Conservation (phyloP, 2,888 invertebrate genomes). For the Marronus borbonicus region DNA sequence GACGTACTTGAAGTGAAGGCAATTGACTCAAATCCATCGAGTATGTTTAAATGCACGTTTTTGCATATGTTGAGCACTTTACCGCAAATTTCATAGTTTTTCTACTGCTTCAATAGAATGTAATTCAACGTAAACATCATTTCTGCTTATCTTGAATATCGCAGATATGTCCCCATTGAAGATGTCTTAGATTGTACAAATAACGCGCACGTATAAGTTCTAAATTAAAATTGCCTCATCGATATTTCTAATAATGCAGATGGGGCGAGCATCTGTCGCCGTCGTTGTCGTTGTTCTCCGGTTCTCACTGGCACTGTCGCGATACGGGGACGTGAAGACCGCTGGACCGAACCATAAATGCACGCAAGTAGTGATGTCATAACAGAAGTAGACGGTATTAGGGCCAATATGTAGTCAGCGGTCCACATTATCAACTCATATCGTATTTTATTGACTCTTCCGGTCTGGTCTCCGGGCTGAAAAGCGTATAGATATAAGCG, state of each 20-base stretch:
- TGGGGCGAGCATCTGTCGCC: slow-evolving; percentile 20
- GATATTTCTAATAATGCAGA: slow-evolving; percentile 46
- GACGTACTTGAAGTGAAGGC: no score
- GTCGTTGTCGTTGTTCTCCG: not conserved
- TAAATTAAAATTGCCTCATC: slow-evolving; percentile 51
- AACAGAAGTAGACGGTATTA: slow-evolving; percentile 26
- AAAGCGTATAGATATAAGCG: not conserved
- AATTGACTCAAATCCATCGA: no score
- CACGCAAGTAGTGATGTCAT: slow-evolving; percentile 32
- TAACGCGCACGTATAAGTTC: slow-evolving; percentile 39
- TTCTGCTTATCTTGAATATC: no score
- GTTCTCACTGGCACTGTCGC: not conserved
- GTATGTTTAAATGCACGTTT: no score
- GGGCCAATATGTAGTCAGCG: slow-evolving; percentile 31
- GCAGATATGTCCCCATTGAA: no score
- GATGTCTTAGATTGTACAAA: no score
- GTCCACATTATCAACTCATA: slow-evolving; percentile 39
- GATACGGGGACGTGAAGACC: not conserved
- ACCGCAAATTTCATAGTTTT: no score
- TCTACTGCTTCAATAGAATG: no score
- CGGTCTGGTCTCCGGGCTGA: slow-evolving; percentile 17
- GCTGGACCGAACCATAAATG: not conserved
- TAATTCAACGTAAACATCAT: no score
- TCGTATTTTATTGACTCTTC: slow-evolving; percentile 44
- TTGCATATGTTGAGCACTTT: no score